Base-by-base conservation (phyloP, 2,113 vertebrate species). In the Megaceryle maxima region DNA sequence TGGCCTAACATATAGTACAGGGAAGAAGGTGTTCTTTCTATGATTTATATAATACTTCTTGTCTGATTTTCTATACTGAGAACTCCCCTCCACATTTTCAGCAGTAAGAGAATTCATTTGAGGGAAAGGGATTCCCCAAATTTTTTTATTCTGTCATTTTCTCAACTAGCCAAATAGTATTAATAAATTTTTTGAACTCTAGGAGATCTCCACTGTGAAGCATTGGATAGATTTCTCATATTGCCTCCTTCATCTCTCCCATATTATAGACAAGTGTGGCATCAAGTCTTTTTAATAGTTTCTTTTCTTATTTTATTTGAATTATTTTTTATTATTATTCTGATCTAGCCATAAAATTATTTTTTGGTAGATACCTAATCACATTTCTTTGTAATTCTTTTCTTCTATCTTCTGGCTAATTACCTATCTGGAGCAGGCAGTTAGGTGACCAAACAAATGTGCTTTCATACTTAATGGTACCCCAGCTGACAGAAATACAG, bases 371-470 rank as follows among this genome's bases (percentile, higher is more conserved):
- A 92, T 62, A 81, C 20, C 33, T 94, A 93, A 97, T 96, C 57
- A 84, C 51, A 73, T 93, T 90, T 93, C 29, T 88, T 80, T 83
- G 56, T 33, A 64, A 64, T 39, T 48, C 76, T 94, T 96, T 92
- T 85, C 33, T 43, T 39, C 57, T 73, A 10, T 43, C 55, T 80
- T 97, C 96, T 97, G 94, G 86, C 82, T 98, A 98, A 98, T 98
- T 98, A 96, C 82, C 67, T 98, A 96, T 97, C 96, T 97, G 89
- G 95, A 98, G 94, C 67, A 98, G 97, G 4, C 94, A 97, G 97
- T 98, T 98, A 97, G 43, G 83, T 97, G 96, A 98, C 93, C 97
- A 98, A 97, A 97, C 21, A 97, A 97, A 97, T 50, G 18, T 57
- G 12, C 10, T 64, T 94, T 94, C 43, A 46, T 81, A 35, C 20